Conservation (phyloP, 92 coral and sea anemone species). For the Heteractis magnifica region DNA sequence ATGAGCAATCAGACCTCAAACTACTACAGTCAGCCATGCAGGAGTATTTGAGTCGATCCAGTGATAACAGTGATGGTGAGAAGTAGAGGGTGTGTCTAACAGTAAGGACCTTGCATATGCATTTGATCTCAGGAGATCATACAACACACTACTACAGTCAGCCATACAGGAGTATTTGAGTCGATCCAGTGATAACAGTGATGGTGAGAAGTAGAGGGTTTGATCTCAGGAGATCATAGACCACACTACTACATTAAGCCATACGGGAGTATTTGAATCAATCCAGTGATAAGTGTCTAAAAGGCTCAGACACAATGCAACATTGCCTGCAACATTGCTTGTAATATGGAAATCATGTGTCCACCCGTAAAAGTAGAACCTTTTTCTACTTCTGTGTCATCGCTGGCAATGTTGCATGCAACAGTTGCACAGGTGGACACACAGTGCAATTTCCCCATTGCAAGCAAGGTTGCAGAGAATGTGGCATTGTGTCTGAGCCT, state of each 20-base stretch:
- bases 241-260: slow-evolving; percentile 54
- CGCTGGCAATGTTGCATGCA: too few species aligned
- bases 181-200: slow-evolving; percentile 49
- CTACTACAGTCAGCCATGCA: slow-evolving; percentile 66
- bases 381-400: too few species aligned
- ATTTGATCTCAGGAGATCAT: background rate
- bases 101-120: too few species aligned
- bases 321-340: slow-evolving; percentile 9
- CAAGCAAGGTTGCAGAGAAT: too few species aligned
- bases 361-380: too few species aligned
- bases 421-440: too few species aligned
- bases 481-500: too few species aligned
- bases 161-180: slow-evolving; percentile 67
- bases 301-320: too few species aligned
- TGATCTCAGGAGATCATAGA: slow-evolving; percentile 11
- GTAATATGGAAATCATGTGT: slow-evolving; percentile 16
- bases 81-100: background rate
- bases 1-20: slow-evolving; percentile 53
- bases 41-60: slow-evolving; percentile 59
- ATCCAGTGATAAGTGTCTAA: slow-evolving; percentile 40
- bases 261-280: slow-evolving; percentile 60
- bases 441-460: too few species aligned
- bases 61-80: slow-evolving; percentile 47
- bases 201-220: slow-evolving; percentile 28
- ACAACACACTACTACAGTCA: slow-evolving; percentile 51